Evolutionary conservation across 1,140 invertebrate species (phyloP), one percentile per base, ranked within the genome.

Genomic region (Aricia agestis): DNA sequence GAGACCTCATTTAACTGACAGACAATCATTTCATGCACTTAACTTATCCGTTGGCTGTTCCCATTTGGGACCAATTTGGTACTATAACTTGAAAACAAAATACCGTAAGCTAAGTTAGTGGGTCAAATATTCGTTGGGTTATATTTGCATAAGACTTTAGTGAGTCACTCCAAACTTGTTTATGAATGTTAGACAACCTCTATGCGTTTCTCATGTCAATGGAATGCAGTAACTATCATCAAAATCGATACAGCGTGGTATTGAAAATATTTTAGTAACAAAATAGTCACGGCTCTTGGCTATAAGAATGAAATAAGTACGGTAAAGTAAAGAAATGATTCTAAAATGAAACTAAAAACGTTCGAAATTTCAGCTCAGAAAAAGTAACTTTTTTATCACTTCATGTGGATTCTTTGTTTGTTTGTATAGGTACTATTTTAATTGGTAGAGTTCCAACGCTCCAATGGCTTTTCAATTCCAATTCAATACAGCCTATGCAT

Each of bases 41-140:
- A 52, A 59, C 1, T 19, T 18, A 59, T 59, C 58, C 58, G 58
- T 59, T 17, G 58, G n/a, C 17, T 19, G 58, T 59, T 17, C 18
- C 6, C 58, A 63, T 25, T 45, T 70, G 15, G 11, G 31, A 69
- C 32, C 83, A 73, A 82, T 81, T 78, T 78, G 82, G 83, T 87
- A 78, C 79, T 74, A 83, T 82, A 74, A 81, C 78, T 76, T 72
- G 76, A 80, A 77, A 82, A 79, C 79, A 82, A 77, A 75, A 82
- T 86, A 87, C 86, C 83, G 84, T 86, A 88, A 83, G 80, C 72
- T 71, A 69, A 81, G 79, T 82, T 82, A 82, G 81, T 87, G 78
- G 82, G 82, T 73, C 83, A 86, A 81, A 82, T 79, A 83, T 86
- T 85, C 82, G 84, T 87, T 86, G 80, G 83, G 84, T 85, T 90